A percentile compares a stretch with the other conserved stretches of the same genome.
Evolutionary conservation across 1,140 invertebrate species (phyloP).

Genomic region (Sminthurinus signatus): DNA sequence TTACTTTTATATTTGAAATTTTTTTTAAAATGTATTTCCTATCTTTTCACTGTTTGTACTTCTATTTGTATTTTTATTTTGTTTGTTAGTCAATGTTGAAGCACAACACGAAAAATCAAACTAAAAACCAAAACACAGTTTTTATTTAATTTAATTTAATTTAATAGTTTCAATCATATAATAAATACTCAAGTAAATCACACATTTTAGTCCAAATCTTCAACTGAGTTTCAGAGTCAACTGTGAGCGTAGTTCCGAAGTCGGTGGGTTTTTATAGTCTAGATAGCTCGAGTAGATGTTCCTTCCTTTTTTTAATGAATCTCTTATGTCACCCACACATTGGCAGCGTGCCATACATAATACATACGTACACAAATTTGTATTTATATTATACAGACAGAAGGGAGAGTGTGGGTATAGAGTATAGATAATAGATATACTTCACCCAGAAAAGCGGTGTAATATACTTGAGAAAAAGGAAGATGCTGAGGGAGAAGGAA

Average conservation of each 20-base stretch:
- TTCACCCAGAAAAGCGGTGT: too few species aligned
- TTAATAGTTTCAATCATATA: not conserved
- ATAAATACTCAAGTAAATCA: too few species aligned
- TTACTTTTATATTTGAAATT: too few species aligned
- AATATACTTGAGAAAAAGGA: too few species aligned
- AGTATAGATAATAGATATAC: too few species aligned
- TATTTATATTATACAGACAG: too few species aligned
- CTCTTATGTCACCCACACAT: constrained; percentile 19
- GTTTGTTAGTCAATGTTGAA: not conserved
- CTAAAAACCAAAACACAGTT: not conserved
- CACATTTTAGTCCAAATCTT: not conserved
- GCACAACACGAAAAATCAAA: not conserved
- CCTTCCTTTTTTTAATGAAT: constrained; percentile 14
- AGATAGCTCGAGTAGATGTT: not conserved
- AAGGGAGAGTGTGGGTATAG: too few species aligned
- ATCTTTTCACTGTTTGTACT: too few species aligned
- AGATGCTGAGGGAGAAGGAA: too few species aligned
- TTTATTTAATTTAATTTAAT: not conserved
- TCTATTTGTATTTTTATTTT: not conserved
- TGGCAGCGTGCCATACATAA: constrained; percentile 23
- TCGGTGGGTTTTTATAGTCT: not conserved
- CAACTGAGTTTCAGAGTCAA: not conserved
- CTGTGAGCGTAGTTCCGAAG: not conserved
- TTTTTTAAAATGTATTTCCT: too few species aligned
- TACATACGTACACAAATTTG: too few species aligned